These are phyloP conservation scores for Acrocera orbiculus DNA, from an alignment of 2,888 invertebrate species.

Conservation along the genomic window DNA sequence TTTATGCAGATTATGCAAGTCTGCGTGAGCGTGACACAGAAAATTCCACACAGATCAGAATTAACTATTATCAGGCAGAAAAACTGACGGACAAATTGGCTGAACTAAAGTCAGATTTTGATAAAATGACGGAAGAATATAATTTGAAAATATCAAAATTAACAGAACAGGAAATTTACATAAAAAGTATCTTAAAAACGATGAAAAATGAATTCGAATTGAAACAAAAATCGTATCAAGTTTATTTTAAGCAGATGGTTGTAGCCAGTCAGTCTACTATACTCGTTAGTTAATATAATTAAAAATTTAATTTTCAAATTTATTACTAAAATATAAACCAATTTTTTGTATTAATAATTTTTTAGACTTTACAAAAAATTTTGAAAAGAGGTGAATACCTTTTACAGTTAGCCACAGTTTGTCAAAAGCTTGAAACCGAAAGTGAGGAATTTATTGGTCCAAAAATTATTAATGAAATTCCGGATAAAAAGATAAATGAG, in stretches of 20 bases:
- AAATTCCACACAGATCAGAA: conserved; percentile 24
- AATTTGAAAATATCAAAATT: conserved; percentile 33
- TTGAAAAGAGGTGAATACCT: conserved; percentile 40
- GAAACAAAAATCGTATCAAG: conserved; percentile 33
- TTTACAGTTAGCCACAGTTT: conserved; percentile 42
- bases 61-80: conserved; percentile 26
- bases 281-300: background rate
- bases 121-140: conserved; percentile 31
- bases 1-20: conserved; percentile 31
- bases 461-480: too few relatives aligned
- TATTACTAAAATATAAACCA: background rate
- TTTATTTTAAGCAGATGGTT: conserved; percentile 41
- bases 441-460: conserved; percentile 38
- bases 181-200: conserved; percentile 33
- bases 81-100: conserved; percentile 23
- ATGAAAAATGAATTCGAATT: conserved; percentile 37
- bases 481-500: too few relatives aligned
- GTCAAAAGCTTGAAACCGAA: conserved; percentile 47
- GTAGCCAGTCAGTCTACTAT: conserved; percentile 19
- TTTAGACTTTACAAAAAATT: conserved; percentile 35
- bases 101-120: conserved; percentile 33
- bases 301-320: background rate
- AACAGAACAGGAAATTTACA: conserved; percentile 32
- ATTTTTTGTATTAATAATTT: conserved; percentile 1
- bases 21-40: conserved; percentile 30